Base-by-base conservation (phyloP, 1,140 invertebrate genomes). In the Bombyx mandarina region DNA sequence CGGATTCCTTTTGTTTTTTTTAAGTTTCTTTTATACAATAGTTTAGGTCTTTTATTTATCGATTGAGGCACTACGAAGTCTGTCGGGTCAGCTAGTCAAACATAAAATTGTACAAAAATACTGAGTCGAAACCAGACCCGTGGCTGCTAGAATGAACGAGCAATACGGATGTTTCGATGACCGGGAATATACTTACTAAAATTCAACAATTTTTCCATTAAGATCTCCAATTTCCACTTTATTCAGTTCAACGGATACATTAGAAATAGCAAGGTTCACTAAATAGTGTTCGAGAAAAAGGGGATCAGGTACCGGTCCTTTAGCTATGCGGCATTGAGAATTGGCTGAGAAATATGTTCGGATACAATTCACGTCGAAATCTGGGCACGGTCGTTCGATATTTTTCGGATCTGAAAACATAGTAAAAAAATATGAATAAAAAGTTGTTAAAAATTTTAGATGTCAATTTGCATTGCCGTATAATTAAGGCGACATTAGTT, bases 341-440 rank as follows among this genome's bases (percentile, higher is more conserved):
- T 66, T 56, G 5, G 54, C 52, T 6, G 50, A 45, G 44, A 70
- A 65, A 46, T 48, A 67, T 8, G 56, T 22, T 8, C 67, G 45
- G 43, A 70, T 70, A 42, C 67, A 70, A 8, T 58, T 55, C 12
- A 56, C 52, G 45, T 70, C 62, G 43, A 49, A 57, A n/a, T 42
- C 52, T 7, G 22, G 8, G 49, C 68, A 67, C 7, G 68, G 65
- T 12, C 56, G 53, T 48, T 48, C 44, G 9, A 47, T 43, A 8
- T 56, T 35, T 35, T 35, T 35, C 1, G 26, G 26, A 35, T 35
- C 26, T 35, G 26, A 35, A 35, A 35, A 2, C 26, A 35, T 35
- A 35, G 26, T 35, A 2, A 35, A 35, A 35, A 35, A 35, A 35
- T 2, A 1, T 1, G 4, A 35, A 2, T 35, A 2, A 2, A 1